Conservation (phyloP, 2,888 invertebrate species). For the Lepidochrysops patricia region DNA sequence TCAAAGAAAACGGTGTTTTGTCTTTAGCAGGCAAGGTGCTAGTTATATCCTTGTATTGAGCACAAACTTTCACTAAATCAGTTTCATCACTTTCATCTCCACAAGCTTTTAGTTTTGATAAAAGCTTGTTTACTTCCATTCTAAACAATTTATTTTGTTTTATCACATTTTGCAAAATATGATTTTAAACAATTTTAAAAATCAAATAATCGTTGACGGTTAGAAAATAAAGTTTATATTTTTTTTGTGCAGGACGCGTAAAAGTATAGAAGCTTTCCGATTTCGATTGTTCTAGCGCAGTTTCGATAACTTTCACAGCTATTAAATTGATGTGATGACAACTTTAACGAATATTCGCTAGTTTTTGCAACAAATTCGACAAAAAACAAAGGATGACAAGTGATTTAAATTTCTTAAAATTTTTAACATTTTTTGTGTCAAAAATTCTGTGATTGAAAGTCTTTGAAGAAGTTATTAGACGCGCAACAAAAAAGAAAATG, state of each 20-base stretch:
- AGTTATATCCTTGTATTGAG: conserved; percentile 38
- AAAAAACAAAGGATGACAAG: background rate
- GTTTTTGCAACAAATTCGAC: background rate
- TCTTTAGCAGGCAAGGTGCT: conserved; percentile 40
- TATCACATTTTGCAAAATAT: background rate
- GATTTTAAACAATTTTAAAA: background rate
- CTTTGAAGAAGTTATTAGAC: no score
- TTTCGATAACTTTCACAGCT: no score
- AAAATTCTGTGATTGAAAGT: no score
- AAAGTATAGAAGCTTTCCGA: no score
- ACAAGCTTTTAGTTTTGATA: conserved; percentile 47
- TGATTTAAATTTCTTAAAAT: no score
- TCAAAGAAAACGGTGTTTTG: conserved; percentile 44
- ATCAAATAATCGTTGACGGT: background rate
- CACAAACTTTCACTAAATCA: conserved; percentile 36
- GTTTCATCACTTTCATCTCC: conserved; percentile 36
- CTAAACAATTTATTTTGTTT: conserved; percentile 11
- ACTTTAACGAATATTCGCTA: no score
- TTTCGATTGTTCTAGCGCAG: no score
- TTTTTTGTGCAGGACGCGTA: background rate
- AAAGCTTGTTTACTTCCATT: conserved; percentile 52
- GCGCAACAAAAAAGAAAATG: no score
- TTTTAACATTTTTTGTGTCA: no score
- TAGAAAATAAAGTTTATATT: background rate
- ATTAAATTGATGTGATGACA: no score